Conservation (phyloP, 2,888 invertebrate genomes). For the Liopterus haemorrhoidalis region DNA sequence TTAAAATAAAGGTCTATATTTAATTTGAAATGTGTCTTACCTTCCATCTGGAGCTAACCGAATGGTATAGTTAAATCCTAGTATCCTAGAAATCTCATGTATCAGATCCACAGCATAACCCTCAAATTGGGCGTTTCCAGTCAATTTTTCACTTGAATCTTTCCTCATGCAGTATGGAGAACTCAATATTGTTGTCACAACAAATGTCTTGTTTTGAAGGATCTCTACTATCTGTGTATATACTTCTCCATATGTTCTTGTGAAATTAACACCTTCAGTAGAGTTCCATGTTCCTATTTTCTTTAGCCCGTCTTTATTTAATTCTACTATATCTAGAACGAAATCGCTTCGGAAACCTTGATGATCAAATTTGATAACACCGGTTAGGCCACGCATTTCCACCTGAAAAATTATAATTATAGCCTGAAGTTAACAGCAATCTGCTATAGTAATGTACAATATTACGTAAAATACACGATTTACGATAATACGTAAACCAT, state of each 20-base stretch:
- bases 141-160: conserved; percentile 74
- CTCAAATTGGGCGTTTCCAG: conserved; percentile 88
- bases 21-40: too few relatives aligned
- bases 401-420: too few relatives aligned
- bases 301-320: conserved; percentile 74
- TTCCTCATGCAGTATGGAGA: conserved; percentile 94
- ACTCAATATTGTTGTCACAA: conserved; percentile 90
- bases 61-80: conserved; percentile 85
- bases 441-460: too few relatives aligned
- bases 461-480: too few relatives aligned
- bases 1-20: too few relatives aligned
- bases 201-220: conserved; percentile 84
- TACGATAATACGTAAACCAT: too few relatives aligned
- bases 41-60: conserved; percentile 78
- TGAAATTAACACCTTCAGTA: conserved; percentile 81
- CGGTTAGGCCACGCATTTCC: conserved; percentile 88
- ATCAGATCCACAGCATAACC: conserved; percentile 94
- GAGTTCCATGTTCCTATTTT: conserved; percentile 88
- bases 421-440: too few relatives aligned
- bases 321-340: conserved; percentile 83
- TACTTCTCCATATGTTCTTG: conserved; percentile 76
- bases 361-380: conserved; percentile 88
- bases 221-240: conserved; percentile 85
- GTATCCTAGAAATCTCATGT: conserved; percentile 79
- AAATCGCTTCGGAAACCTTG: conserved; percentile 91